A percentile compares a stretch with the other conserved stretches of the same genome.
These are phyloP conservation scores for Euphonia xanthogaster DNA, from an alignment of 2,797 vertebrate species.

Conservation along the genomic window DNA sequence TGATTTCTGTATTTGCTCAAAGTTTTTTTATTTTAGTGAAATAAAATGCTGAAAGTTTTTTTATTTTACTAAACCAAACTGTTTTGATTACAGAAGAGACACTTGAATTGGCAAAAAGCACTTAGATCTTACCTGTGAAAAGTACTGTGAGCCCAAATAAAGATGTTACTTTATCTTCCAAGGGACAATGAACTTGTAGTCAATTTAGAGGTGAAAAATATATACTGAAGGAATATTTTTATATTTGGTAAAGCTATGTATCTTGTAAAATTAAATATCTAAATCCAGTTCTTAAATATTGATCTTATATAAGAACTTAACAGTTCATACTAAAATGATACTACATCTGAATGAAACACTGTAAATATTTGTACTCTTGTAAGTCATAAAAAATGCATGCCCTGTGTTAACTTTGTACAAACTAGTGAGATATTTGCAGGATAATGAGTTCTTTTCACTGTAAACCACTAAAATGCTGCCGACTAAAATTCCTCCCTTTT, in stretches of 20 bases:
- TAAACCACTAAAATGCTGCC: not conserved
- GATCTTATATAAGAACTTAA: not conserved
- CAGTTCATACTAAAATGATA: conserved; percentile 1
- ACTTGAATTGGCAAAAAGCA: not conserved
- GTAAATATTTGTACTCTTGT: conserved; percentile 8
- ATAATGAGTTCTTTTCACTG: not conserved
- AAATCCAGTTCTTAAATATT: conserved; percentile 46
- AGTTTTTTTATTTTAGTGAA: not conserved
- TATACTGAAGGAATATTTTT: not conserved
- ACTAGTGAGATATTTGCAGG: conserved; percentile 1
- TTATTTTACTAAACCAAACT: not conserved
- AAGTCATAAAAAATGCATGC: conserved; percentile 41
- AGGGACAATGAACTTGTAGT: not conserved
- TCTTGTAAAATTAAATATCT: conserved; percentile 19
- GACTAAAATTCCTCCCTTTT: not conserved
- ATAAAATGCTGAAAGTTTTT: not conserved
- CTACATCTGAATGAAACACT: not conserved
- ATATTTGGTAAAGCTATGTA: not conserved
- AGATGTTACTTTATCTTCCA: not conserved
- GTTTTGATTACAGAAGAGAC: not conserved
- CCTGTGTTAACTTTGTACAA: conserved; percentile 16
- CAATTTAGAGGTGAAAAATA: conserved; percentile 16
- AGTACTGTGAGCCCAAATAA: not conserved
- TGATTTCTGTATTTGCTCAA: not conserved
- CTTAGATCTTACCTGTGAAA: not conserved